phyloP scores from a whole-genome alignment of 2,888 invertebrate genomes.

The Hyalella azteca region DNA sequence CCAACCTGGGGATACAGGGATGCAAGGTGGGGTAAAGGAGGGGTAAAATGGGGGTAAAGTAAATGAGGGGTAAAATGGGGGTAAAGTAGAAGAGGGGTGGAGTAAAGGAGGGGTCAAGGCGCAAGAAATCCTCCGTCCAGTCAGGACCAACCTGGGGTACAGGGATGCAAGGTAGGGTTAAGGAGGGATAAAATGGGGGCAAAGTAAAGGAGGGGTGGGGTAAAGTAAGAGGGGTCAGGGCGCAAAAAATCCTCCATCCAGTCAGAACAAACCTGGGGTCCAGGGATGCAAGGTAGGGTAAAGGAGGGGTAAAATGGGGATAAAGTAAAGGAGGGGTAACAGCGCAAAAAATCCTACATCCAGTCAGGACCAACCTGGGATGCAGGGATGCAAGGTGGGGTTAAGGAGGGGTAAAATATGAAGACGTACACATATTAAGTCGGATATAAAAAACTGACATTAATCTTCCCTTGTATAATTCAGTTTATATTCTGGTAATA shows the following conservation, averaged over 20 bases:
- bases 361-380: background rate
- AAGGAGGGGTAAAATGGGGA: background rate
- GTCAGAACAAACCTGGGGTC: constrained; percentile 54
- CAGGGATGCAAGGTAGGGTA: background rate
- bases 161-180: background rate
- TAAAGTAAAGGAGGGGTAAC: background rate
- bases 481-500: background rate
- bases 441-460: background rate
- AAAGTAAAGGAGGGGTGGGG: too few species aligned
- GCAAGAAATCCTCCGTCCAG: background rate
- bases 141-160: background rate
- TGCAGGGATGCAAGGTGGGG: background rate
- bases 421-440: background rate
- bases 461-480: background rate
- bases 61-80: too few species aligned
- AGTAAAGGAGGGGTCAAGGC: background rate
- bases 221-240: too few species aligned
- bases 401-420: background rate
- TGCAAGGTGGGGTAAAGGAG: background rate
- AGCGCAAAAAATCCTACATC: background rate
- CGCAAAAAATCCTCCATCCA: constrained; percentile 65
- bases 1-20: background rate
- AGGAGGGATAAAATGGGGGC: background rate
- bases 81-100: too few species aligned
- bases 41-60: background rate